Base-by-base conservation (phyloP, 2,888 invertebrate genomes). In the Lithophane leautieri region DNA sequence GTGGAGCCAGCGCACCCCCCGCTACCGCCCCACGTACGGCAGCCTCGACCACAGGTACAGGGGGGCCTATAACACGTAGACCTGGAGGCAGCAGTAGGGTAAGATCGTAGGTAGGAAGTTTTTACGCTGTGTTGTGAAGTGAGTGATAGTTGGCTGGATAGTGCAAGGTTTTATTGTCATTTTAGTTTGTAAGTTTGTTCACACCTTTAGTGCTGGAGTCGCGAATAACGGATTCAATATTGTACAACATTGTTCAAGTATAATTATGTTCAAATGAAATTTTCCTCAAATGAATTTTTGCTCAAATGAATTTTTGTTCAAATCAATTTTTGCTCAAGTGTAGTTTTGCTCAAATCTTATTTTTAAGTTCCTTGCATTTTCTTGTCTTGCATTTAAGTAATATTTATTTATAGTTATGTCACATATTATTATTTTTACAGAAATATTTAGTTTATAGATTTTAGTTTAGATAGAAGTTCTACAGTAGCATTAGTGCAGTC, bases 1-100 rank as follows among this genome's bases (percentile, higher is more conserved):
- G 0, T 96, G 96, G 96, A 94, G 93, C 52, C 95, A 95, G 83
- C 94, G 96, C 74, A 94, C 94, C 1, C 94, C 95, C 0, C 91
- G 93, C 28, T 96, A 96, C 91, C 84, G 94, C 0, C 96, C 96
- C 52, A 90, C 94, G 0, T 96, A 95, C 83, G 96, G 96, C 73
- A 96, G 96, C 82, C 94, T 96, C 62, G 96, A 96, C 86, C 91
- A 93, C 50, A 90, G 95, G 68, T 96, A 94, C 89, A 86, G 94
- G 50, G 95, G 94, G 2, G 92, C 94, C 6, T 93, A 93, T 50
- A 91, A 91, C 66, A 92, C 91, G 56, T 93, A 91, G 80, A 73
- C 4, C 4, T n/a, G 12, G 3, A 28, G 4, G 1, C 12, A 14
- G 1, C 4, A 71, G 65, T 83, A 79, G 69, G 52, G 1, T 62